Evolutionary conservation across 1,140 invertebrate species (phyloP).

Genomic region (Whitmania pigra): DNA sequence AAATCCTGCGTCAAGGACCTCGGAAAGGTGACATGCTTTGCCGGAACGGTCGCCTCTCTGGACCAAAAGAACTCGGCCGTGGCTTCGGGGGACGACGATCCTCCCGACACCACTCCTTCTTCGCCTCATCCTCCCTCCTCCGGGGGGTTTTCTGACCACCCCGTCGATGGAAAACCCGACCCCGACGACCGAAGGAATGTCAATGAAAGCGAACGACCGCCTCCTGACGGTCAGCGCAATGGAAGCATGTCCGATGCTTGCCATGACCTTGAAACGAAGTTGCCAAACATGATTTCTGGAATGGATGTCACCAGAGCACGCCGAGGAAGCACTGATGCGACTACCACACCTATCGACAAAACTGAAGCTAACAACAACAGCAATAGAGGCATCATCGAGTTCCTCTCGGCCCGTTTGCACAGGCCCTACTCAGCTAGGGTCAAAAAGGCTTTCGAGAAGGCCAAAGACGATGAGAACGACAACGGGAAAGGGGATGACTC

Average conservation of each 20-base stretch:
- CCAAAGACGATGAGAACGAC: background rate
- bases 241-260: background rate
- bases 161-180: too few relatives aligned
- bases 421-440: background rate
- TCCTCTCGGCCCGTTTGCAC: background rate
- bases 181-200: background rate
- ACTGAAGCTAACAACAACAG: slow-evolving; percentile 7
- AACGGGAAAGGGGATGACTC: background rate
- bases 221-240: background rate
- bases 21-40: slow-evolving; percentile 13
- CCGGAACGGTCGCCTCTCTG: background rate
- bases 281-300: too few relatives aligned
- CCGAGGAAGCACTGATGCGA: background rate
- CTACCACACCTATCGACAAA: background rate
- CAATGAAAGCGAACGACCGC: background rate
- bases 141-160: background rate
- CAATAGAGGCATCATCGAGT: background rate
- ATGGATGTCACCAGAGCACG: background rate
- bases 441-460: background rate
- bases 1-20: slow-evolving; percentile 20
- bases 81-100: background rate
- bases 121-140: background rate
- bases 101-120: background rate
- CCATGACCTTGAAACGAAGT: background rate
- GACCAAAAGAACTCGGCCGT: background rate